These are phyloP conservation scores for Leptinotarsa undecemlineata DNA, from an alignment of 1,140 invertebrate genomes.

Conservation along the genomic window DNA sequence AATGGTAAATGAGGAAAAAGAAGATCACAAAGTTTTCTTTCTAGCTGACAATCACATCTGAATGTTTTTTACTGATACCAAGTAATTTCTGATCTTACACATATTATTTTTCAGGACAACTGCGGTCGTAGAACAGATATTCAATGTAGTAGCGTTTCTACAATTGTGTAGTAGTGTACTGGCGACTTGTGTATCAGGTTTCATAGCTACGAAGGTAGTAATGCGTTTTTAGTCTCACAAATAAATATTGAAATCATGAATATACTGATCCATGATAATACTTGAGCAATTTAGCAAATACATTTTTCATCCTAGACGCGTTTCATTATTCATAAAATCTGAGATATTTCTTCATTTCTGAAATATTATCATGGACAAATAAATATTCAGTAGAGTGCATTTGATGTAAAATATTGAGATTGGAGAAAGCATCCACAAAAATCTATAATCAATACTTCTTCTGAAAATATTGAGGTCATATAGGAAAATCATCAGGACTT, in stretches of 20 bases:
- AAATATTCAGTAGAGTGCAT: no score
- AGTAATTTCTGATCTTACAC: background rate
- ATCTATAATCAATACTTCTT: no score
- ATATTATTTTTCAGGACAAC: constrained; percentile 2
- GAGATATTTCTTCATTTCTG: background rate
- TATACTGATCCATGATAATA: background rate
- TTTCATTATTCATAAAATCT: background rate
- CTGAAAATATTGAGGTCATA: no score
- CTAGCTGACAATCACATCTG: no score
- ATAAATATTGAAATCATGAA: background rate
- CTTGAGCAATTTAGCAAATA: no score
- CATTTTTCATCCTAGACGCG: background rate
- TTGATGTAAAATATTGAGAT: no score
- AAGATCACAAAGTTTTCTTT: no score
- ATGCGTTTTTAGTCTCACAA: background rate
- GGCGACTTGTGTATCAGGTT: constrained; percentile 21
- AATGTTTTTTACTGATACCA: no score
- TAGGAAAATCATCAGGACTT: no score
- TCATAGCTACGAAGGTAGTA: constrained; percentile 21
- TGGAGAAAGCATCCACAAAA: no score
- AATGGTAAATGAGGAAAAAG: no score
- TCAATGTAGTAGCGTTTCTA: constrained; percentile 14
- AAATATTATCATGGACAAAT: background rate
- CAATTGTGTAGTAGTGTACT: constrained; percentile 22
- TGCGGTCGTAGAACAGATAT: constrained; percentile 15